phyloP scores from a whole-genome alignment of 2,113 vertebrate genomes.

The Phylloscopus trochiloides region DNA sequence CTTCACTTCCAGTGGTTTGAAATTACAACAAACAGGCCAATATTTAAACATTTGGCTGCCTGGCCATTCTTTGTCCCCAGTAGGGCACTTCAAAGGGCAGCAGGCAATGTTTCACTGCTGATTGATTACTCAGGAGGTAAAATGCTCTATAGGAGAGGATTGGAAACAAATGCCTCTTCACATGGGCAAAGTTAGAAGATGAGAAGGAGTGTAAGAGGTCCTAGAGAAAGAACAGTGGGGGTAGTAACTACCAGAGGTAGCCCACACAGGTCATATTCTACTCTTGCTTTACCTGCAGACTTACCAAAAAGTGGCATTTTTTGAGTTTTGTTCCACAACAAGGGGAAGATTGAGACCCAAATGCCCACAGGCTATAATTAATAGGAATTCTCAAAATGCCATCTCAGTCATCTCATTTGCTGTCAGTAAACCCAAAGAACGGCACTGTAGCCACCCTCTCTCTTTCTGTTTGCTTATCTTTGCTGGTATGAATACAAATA shows the following conservation, averaged over 20 bases:
- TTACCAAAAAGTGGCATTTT: background rate
- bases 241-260: background rate
- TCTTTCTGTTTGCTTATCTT: background rate
- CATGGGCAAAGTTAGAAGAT: background rate
- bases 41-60: background rate
- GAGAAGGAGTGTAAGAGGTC: background rate
- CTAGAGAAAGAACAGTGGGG: background rate
- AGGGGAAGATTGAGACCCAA: background rate
- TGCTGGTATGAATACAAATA: background rate
- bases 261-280: background rate
- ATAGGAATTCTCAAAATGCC: background rate
- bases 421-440: background rate
- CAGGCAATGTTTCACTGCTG: background rate
- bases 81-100: background rate
- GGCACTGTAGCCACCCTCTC: background rate
- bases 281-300: background rate
- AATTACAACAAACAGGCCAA: background rate
- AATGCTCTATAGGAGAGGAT: background rate
- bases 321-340: background rate
- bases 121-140: background rate
- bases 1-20: background rate
- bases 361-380: background rate
- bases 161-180: background rate
- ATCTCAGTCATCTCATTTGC: background rate
- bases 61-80: background rate